Percentiles rank a stretch among this genome's conserved stretches.
These are phyloP conservation scores for Lottia gigantea DNA, from an alignment of 2,888 invertebrate species.

Conservation along the genomic window DNA sequence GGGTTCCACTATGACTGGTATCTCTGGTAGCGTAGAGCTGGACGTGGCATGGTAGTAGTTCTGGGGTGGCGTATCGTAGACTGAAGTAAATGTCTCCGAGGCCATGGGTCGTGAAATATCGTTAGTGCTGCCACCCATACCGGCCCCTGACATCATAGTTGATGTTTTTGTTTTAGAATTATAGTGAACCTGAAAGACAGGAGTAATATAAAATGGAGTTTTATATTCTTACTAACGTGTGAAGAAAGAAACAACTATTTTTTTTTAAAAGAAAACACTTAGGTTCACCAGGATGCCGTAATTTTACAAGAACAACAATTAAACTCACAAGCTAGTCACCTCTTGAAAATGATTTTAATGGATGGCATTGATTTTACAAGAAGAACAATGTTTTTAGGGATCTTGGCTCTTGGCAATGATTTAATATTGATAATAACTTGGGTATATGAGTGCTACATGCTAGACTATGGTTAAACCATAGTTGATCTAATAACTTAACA, in stretches of 20 bases:
- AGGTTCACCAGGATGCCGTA: too few species aligned
- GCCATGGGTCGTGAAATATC: background rate
- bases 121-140: background rate
- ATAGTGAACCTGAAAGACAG: conserved; percentile 62
- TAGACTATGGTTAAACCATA: too few species aligned
- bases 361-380: too few species aligned
- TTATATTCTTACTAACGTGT: background rate
- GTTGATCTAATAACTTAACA: too few species aligned
- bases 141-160: background rate
- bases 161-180: conserved; percentile 61
- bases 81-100: background rate
- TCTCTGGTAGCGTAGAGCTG: conserved; percentile 36
- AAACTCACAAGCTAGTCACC: too few species aligned
- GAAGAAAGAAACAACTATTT: background rate
- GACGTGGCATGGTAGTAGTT: conserved; percentile 74
- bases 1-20: background rate
- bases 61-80: background rate
- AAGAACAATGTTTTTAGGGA: too few species aligned
- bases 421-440: too few species aligned
- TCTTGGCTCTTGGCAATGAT: too few species aligned
- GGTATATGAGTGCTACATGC: too few species aligned
- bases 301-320: too few species aligned
- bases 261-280: too few species aligned
- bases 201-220: conserved; percentile 1
- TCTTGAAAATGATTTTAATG: too few species aligned